Conservation (phyloP, 2,888 invertebrate genomes). For the Chalcis sispes region DNA sequence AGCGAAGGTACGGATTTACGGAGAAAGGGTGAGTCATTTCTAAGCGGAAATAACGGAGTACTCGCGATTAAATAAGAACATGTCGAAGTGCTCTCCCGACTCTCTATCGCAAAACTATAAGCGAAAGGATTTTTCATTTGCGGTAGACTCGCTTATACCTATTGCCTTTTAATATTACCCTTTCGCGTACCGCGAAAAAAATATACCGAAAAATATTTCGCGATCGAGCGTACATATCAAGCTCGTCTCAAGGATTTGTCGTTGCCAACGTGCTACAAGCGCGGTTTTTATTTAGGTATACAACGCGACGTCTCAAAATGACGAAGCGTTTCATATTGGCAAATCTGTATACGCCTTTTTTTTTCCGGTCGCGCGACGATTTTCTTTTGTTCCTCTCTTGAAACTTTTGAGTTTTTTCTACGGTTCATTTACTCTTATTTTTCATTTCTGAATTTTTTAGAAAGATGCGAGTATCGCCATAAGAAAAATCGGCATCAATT, state of each 20-base stretch:
- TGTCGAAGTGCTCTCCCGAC: background rate
- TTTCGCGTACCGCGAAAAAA: background rate
- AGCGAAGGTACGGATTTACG: background rate
- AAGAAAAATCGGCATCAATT: too few relatives aligned
- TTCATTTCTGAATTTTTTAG: background rate
- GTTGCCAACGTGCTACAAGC: too few relatives aligned
- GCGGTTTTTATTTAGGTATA: too few relatives aligned
- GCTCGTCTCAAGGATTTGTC: too few relatives aligned
- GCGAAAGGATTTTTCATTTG: constrained; percentile 52
- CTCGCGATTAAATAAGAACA: constrained; percentile 50
- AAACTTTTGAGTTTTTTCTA: constrained; percentile 2
- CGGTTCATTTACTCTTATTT: background rate
- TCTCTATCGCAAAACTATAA: constrained; percentile 16
- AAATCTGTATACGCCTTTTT: too few relatives aligned
- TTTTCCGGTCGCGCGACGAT: too few relatives aligned
- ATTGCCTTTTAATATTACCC: constrained; percentile 52
- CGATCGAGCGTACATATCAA: too few relatives aligned
- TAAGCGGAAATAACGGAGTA: constrained; percentile 16
- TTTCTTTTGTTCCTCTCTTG: too few relatives aligned
- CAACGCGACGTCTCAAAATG: too few relatives aligned
- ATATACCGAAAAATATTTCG: too few relatives aligned
- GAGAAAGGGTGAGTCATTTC: constrained; percentile 40
- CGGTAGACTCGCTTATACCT: constrained; percentile 9
- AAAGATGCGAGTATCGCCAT: background rate
- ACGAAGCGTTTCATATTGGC: too few relatives aligned